These are phyloP conservation scores for Meda fulgida DNA, from an alignment of 2,797 vertebrate genomes.

Conservation along the genomic window DNA sequence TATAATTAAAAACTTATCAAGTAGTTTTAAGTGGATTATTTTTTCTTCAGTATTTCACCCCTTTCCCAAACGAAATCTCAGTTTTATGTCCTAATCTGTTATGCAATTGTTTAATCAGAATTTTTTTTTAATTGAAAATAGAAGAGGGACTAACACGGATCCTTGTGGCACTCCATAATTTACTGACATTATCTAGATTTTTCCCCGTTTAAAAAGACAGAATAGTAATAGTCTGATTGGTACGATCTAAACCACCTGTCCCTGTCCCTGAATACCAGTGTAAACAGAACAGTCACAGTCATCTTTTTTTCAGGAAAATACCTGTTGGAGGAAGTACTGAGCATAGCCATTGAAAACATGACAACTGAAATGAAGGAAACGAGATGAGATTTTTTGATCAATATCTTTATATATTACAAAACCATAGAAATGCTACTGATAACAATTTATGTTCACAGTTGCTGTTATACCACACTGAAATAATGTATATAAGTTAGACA, in stretches of 20 bases:
- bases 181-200: too few relatives aligned
- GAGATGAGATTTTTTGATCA: slow-evolving; percentile 51
- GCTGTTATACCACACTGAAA: slow-evolving; percentile 76
- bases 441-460: slow-evolving; percentile 85
- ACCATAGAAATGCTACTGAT: slow-evolving; percentile 83
- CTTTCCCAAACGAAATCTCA: neutral
- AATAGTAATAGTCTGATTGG: too few relatives aligned
- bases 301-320: neutral
- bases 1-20: neutral
- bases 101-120: neutral
- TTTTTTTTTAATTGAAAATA: too few relatives aligned
- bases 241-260: too few relatives aligned
- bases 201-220: too few relatives aligned
- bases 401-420: slow-evolving; percentile 76
- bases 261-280: too few relatives aligned
- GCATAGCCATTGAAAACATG: neutral
- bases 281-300: too few relatives aligned
- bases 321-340: neutral
- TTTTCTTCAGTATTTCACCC: neutral
- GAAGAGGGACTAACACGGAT: too few relatives aligned
- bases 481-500: slow-evolving; percentile 76
- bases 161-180: too few relatives aligned
- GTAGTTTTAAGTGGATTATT: neutral
- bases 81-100: neutral
- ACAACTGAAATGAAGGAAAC: slow-evolving; percentile 71